phyloP scores from a whole-genome alignment of 2,113 vertebrate species.

The Macquaria australasica region DNA sequence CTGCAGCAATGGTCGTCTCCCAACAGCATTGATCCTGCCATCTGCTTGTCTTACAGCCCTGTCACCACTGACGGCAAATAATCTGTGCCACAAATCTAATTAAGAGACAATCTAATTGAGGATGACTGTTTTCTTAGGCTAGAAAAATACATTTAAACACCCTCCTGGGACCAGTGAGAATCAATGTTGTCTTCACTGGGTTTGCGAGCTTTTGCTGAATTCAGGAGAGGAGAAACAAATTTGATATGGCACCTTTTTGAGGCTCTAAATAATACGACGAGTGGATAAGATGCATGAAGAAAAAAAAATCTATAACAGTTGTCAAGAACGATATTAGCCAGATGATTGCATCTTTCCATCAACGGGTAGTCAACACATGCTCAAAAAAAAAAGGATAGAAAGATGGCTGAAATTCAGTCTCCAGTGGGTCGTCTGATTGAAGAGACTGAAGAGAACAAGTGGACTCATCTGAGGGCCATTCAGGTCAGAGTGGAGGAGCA shows the following conservation, averaged over 20 bases:
- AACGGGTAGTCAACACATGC: background rate
- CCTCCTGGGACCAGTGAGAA: background rate
- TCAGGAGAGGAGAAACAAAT: background rate
- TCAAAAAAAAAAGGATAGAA: background rate
- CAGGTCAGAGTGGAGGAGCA: slow-evolving; percentile 14
- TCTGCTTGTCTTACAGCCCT: slow-evolving; percentile 10
- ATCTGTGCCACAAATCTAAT: slow-evolving; percentile 50
- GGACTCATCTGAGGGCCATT: slow-evolving; percentile 23
- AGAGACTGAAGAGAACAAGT: slow-evolving; percentile 19
- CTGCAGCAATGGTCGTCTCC: slow-evolving; percentile 43
- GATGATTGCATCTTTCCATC: background rate
- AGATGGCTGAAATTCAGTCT: background rate
- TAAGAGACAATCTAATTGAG: slow-evolving; percentile 50
- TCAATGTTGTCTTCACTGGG: slow-evolving; percentile 26
- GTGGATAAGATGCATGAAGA: background rate
- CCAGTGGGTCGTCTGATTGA: slow-evolving; percentile 12
- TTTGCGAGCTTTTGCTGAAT: slow-evolving; percentile 23
- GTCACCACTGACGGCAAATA: slow-evolving; percentile 23
- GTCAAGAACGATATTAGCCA: slow-evolving; percentile 7
- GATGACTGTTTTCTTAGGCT: slow-evolving; percentile 10
- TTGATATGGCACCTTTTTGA: background rate
- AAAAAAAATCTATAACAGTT: background rate
- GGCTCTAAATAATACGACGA: background rate
- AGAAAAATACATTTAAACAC: slow-evolving; percentile 23
- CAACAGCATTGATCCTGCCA: background rate